Percentiles rank a stretch among this genome's conserved stretches.
Conservation (phyloP, 2,113 vertebrate genomes). For the Cottus gobio region DNA sequence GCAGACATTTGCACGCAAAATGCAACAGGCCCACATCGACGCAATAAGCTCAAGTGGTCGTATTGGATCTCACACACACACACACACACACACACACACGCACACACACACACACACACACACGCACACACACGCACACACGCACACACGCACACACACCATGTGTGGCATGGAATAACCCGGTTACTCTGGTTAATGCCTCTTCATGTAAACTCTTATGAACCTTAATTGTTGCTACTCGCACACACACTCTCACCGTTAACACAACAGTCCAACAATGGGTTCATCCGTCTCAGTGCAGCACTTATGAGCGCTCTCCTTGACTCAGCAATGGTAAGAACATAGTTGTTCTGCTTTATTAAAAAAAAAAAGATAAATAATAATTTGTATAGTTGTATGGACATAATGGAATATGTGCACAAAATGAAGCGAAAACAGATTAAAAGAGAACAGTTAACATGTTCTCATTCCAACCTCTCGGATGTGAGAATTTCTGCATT, state of each 20-base stretch:
- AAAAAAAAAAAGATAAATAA: no score
- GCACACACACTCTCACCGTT: neutral
- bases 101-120: neutral
- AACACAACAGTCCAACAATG: neutral
- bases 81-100: slow-evolving; percentile 22
- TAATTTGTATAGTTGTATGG: no score
- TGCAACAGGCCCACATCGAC: slow-evolving; percentile 2
- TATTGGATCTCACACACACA: slow-evolving; percentile 25
- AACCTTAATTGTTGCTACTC: neutral
- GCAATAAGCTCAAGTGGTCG: neutral
- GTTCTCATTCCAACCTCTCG: neutral
- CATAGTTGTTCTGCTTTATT: neutral
- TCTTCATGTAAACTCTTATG: slow-evolving; percentile 1
- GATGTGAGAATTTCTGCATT: neutral
- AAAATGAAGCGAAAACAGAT: no score
- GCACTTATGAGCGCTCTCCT: neutral
- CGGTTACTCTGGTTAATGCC: neutral
- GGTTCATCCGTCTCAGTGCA: neutral
- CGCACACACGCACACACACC: slow-evolving; percentile 20
- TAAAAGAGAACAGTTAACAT: no score
- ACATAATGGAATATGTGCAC: no score
- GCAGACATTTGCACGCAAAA: slow-evolving; percentile 47
- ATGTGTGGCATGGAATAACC: slow-evolving; percentile 7
- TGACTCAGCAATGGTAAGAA: neutral
- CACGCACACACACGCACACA: slow-evolving; percentile 20